phyloP scores from a whole-genome alignment of 2,888 invertebrate species.

The Eristalis pertinax region DNA sequence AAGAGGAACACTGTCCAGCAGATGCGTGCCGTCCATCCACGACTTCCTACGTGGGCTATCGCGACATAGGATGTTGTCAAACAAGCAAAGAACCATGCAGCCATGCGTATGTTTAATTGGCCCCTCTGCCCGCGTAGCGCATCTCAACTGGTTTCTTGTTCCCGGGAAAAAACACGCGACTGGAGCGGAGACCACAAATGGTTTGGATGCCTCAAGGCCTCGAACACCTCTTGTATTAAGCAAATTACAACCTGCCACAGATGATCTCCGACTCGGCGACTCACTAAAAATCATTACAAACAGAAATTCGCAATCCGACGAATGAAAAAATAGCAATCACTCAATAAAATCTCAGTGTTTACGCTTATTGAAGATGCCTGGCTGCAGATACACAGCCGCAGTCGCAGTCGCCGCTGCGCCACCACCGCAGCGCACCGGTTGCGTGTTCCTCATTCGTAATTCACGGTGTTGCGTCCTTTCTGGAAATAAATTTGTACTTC shows the following conservation, averaged over 20 bases:
- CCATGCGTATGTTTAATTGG: neutral
- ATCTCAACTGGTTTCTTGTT: neutral
- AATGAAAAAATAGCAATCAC: constrained; percentile 56
- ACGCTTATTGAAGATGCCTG: constrained; percentile 47
- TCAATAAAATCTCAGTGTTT: constrained; percentile 59
- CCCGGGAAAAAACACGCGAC: neutral
- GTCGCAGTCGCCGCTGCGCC: neutral
- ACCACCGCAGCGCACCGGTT: neutral
- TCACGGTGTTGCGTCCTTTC: constrained; percentile 63
- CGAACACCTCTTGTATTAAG: constrained; percentile 16
- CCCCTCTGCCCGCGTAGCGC: neutral
- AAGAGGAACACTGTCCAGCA: neutral
- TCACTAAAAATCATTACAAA: constrained; percentile 35
- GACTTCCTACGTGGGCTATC: neutral
- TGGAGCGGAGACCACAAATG: neutral
- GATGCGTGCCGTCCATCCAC: neutral
- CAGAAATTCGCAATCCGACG: constrained; percentile 44
- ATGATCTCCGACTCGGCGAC: constrained; percentile 32
- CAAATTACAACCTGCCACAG: constrained; percentile 56
- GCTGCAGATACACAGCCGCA: neutral
- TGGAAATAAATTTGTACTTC: constrained; percentile 60
- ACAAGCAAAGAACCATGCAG: neutral
- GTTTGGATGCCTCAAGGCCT: constrained; percentile 14
- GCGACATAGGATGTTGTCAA: neutral
- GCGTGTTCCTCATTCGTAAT: constrained; percentile 66